Conservation (phyloP, 2,113 vertebrate species). For the Emydocephalus ijimae region DNA sequence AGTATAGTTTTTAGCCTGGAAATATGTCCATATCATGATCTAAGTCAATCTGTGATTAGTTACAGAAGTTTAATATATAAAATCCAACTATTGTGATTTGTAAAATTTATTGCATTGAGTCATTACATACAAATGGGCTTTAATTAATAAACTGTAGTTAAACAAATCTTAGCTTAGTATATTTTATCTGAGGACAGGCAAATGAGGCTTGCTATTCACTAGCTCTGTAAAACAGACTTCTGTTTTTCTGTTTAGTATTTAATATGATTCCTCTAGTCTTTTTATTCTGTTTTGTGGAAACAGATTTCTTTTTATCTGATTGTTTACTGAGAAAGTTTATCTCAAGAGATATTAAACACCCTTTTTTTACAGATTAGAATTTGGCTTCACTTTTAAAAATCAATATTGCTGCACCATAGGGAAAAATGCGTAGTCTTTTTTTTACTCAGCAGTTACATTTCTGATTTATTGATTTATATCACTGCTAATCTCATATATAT, state of each 20-base stretch:
- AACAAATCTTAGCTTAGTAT: neutral
- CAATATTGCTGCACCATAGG: neutral
- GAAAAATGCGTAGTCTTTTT: neutral
- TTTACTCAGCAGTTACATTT: slow-evolving; percentile 26
- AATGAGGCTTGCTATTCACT: neutral
- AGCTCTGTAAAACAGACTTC: neutral
- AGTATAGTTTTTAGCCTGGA: neutral
- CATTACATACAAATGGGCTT: neutral
- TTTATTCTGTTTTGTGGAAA: neutral
- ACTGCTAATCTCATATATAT: neutral
- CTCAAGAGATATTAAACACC: neutral
- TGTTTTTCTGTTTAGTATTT: fast-evolving
- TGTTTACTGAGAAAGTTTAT: neutral
- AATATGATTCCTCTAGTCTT: neutral
- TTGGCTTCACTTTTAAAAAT: slow-evolving; percentile 2
- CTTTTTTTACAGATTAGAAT: neutral
- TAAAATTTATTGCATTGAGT: neutral
- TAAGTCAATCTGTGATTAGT: neutral
- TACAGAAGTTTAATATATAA: neutral
- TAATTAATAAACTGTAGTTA: neutral
- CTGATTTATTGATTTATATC: neutral
- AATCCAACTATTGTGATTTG: neutral
- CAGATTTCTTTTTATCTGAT: neutral
- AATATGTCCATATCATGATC: neutral
- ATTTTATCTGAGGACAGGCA: neutral